phyloP scores from a whole-genome alignment of 1,140 invertebrate genomes.

The Aphaenogaster rudis region DNA sequence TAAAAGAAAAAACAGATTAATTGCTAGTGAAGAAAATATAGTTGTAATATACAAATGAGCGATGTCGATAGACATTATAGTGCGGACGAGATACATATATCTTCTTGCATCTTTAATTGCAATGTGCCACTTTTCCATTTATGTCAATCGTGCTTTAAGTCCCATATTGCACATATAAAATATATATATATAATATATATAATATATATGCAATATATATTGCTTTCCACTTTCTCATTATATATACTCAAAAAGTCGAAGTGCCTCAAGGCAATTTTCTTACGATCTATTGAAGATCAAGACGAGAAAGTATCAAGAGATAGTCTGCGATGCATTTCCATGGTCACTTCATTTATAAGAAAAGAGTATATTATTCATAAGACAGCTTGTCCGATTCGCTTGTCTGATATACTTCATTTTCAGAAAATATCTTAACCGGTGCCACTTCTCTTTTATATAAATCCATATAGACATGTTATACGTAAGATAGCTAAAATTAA shows the following conservation, averaged over 20 bases:
- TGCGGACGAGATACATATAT: background rate
- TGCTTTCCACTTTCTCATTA: background rate
- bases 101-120: constrained; percentile 18
- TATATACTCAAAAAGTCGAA: constrained; percentile 28
- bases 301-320: background rate
- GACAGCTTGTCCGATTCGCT: constrained; percentile 13
- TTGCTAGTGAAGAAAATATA: background rate
- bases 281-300: constrained; percentile 20
- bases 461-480: background rate
- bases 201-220: background rate
- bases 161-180: background rate
- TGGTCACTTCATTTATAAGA: constrained; percentile 14
- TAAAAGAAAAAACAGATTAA: background rate
- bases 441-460: constrained; percentile 10
- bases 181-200: background rate
- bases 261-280: background rate
- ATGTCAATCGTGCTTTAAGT: background rate
- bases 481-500: background rate
- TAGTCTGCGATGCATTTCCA: background rate
- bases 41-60: background rate
- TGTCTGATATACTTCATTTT: background rate
- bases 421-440: constrained; percentile 8
- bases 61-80: background rate
- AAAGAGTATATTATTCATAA: constrained; percentile 24
- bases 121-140: background rate